These are phyloP conservation scores for Netelia virgata DNA, from an alignment of 2,888 invertebrate species.

Conservation along the genomic window DNA sequence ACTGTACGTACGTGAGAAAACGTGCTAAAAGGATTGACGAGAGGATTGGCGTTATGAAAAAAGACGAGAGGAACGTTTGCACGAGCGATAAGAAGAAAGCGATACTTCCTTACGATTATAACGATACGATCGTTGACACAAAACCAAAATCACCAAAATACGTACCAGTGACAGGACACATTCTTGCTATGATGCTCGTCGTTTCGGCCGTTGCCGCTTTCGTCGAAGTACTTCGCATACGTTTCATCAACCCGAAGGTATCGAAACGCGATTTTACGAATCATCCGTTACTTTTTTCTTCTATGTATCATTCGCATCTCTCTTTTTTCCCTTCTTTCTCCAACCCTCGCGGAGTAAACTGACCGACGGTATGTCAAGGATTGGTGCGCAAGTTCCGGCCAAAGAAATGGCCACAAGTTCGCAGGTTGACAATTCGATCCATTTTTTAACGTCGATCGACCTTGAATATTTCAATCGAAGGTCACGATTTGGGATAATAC, in stretches of 20 bases:
- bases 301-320: slow-evolving; percentile 46
- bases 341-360: neutral
- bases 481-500: too few species aligned
- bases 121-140: slow-evolving; percentile 48
- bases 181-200: slow-evolving; percentile 80
- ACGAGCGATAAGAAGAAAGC: slow-evolving; percentile 51
- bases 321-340: slow-evolving; percentile 42
- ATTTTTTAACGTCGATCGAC: too few species aligned
- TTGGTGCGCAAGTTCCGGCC: too few species aligned
- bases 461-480: too few species aligned
- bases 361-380: neutral
- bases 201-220: slow-evolving; percentile 79
- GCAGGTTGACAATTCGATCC: too few species aligned
- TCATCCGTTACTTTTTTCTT: slow-evolving; percentile 10
- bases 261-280: slow-evolving; percentile 23
- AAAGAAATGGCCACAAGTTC: too few species aligned
- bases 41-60: slow-evolving; percentile 1
- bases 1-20: slow-evolving; percentile 75
- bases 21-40: slow-evolving; percentile 18
- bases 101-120: slow-evolving; percentile 37
- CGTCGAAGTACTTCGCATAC: slow-evolving; percentile 79
- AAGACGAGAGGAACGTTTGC: slow-evolving; percentile 36
- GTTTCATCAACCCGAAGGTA: slow-evolving; percentile 79
- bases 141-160: slow-evolving; percentile 74
- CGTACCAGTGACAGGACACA: slow-evolving; percentile 78